These are phyloP conservation scores for Hippocampus abdominalis DNA, from an alignment of 2,113 vertebrate genomes.

Conservation along the genomic window DNA sequence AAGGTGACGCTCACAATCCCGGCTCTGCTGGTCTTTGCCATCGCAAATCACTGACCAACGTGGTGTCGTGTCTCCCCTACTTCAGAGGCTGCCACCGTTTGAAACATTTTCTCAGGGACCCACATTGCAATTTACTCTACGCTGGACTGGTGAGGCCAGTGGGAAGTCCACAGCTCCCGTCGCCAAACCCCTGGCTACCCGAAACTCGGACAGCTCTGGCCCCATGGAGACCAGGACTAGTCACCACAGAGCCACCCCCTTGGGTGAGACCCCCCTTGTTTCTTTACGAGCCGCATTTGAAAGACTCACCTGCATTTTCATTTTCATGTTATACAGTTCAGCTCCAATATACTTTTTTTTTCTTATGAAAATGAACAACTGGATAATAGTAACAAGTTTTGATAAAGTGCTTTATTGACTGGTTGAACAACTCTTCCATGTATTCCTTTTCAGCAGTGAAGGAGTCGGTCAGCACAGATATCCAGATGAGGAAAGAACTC, in stretches of 20 bases:
- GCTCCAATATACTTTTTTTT: too few species aligned
- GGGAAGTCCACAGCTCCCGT: constrained; percentile 91
- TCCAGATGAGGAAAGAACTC: constrained; percentile 90
- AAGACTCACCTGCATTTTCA: too few species aligned
- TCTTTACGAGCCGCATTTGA: background rate
- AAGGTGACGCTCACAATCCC: constrained; percentile 73
- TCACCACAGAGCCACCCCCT: constrained; percentile 85
- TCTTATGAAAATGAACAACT: background rate
- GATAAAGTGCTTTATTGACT: constrained; percentile 14
- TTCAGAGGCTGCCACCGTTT: constrained; percentile 92
- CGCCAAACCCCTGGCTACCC: constrained; percentile 91
- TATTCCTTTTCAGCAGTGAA: constrained; percentile 82
- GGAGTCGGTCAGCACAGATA: constrained; percentile 85
- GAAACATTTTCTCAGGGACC: constrained; percentile 99
- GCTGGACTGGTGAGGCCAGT: constrained; percentile 89
- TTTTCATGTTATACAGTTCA: too few species aligned
- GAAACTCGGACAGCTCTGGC: constrained; percentile 86
- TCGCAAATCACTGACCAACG: background rate
- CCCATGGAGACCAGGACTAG: constrained; percentile 87
- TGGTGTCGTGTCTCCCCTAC: background rate
- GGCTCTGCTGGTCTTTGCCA: background rate
- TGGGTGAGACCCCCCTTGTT: constrained; percentile 73
- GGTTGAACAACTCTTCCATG: constrained; percentile 34
- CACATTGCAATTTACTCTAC: constrained; percentile 95
- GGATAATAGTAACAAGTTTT: background rate